phyloP scores from a whole-genome alignment of 1,140 invertebrate genomes.

The Pseudomyrmex gracilis region DNA sequence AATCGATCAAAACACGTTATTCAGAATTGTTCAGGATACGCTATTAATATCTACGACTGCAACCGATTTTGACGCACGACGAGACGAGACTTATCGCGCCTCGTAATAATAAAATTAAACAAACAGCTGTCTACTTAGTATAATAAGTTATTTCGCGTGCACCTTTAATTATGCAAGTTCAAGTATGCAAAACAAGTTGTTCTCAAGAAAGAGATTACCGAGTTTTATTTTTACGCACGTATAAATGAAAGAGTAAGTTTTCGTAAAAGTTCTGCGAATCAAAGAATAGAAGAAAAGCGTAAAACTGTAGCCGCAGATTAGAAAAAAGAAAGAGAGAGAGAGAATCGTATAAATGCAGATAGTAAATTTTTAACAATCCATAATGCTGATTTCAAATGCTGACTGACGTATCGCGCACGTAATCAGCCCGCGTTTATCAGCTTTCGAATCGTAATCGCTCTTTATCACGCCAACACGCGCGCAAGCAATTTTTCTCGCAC shows the following conservation, averaged over 20 bases:
- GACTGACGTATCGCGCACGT: background rate
- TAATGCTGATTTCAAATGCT: background rate
- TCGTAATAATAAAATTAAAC: slow-evolving; percentile 1
- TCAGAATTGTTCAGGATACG: background rate
- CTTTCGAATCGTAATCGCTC: slow-evolving; percentile 45
- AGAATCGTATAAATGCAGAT: slow-evolving; percentile 16
- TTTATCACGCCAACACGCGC: slow-evolving; percentile 44
- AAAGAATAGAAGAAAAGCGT: background rate
- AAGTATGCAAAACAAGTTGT: background rate
- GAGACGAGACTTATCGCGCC: background rate
- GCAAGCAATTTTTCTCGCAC: slow-evolving; percentile 43
- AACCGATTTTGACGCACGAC: background rate
- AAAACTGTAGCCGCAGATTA: background rate
- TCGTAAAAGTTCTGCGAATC: background rate
- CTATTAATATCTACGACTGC: slow-evolving; percentile 9
- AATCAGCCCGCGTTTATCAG: slow-evolving; percentile 36
- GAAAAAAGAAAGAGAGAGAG: background rate
- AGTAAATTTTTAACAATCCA: slow-evolving; percentile 26
- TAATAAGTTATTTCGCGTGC: background rate
- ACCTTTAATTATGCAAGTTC: background rate
- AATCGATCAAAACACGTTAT: slow-evolving; percentile 1
- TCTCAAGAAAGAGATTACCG: background rate
- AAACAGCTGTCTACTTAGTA: background rate
- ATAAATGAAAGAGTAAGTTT: too few relatives aligned
- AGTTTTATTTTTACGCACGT: background rate